Base-by-base conservation (phyloP, 1,140 invertebrate genomes). In the Brachionus koreanus region DNA sequence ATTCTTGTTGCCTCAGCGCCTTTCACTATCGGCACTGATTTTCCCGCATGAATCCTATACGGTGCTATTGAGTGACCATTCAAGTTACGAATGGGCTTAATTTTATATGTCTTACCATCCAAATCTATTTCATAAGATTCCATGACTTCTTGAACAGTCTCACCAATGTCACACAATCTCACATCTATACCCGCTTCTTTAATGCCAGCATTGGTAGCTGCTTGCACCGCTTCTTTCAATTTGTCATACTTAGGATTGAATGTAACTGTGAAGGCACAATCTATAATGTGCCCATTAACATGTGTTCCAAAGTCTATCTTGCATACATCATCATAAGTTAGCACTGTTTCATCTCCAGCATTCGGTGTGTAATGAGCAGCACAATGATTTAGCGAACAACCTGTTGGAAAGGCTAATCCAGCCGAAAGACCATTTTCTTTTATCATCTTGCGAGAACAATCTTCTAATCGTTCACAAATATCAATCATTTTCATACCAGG, bases 291-390 rank as follows among this genome's bases (percentile, higher is more conserved):
- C 91, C 93, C 97, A 89, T 99, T 98, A 63, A 99, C 95, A 88
- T 99, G 98, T 37, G 96, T 98, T 76, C 98, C 98, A 90, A 99
- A 99, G 89, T 99, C 98, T 86, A 99, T 98, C 89, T 99, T 99
- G 79, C 96, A 97, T 3, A 99, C 97, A 90, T 99, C 98, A 87
- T 98, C 96, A 86, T 95, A 94, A 83, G 93, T 91, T 13, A 99
- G 90, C 23, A 99, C 95, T 0, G 97, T 99, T 3, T 92, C 91
- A 89, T 99, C 98, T 13, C 97, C 98, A 83, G 95, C 95, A 89
- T 99, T 99, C 61, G 98, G 98, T 16, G 98, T 99, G 86, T 99
- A 99, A 90, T 99, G 98, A 82, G 98, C 98, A 84, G 98, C 98
- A 87, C 96, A 98, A 87, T 99, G 93, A 89, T 99, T 99, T 19